Evolutionary conservation across 1,140 invertebrate species (phyloP).

Genomic region (Dendroctonus valens): DNA sequence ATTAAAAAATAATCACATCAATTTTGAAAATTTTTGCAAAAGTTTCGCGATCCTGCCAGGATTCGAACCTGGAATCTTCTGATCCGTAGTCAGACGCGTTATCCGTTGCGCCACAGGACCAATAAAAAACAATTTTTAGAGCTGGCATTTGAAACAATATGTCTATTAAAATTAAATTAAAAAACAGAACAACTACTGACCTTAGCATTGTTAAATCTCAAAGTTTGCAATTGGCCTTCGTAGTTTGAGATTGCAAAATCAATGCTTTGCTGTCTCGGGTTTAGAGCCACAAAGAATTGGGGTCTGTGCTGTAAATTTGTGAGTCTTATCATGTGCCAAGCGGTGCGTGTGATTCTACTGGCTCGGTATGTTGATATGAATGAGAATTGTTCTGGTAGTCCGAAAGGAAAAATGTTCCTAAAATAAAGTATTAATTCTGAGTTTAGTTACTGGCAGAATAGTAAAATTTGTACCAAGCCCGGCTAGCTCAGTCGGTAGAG

Average conservation of each 20-base stretch:
- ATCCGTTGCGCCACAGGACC: conserved; percentile 70
- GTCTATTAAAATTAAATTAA: neutral
- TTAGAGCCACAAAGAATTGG: conserved; percentile 68
- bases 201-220: conserved; percentile 58
- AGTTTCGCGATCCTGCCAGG: conserved; percentile 58
- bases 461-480: conserved; percentile 52
- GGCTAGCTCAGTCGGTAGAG: conserved; percentile 88
- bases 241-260: conserved; percentile 64
- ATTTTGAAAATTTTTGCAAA: neutral
- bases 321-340: conserved; percentile 72
- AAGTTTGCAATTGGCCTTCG: conserved; percentile 60
- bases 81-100: conserved; percentile 72
- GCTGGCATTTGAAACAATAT: neutral
- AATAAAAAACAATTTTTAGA: neutral
- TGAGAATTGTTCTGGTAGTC: conserved; percentile 71
- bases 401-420: conserved; percentile 65
- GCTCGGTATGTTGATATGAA: conserved; percentile 67
- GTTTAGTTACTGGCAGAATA: neutral
- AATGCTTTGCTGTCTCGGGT: conserved; percentile 61
- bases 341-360: conserved; percentile 56
- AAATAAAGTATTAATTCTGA: conserved; percentile 21
- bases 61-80: conserved; percentile 72
- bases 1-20: neutral
- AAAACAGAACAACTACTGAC: conserved; percentile 49
- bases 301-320: conserved; percentile 58